A percentile compares a stretch with the other conserved stretches of the same genome.
Evolutionary conservation across 2,888 invertebrate species (phyloP).

Genomic region (Aleiodes testaceus): DNA sequence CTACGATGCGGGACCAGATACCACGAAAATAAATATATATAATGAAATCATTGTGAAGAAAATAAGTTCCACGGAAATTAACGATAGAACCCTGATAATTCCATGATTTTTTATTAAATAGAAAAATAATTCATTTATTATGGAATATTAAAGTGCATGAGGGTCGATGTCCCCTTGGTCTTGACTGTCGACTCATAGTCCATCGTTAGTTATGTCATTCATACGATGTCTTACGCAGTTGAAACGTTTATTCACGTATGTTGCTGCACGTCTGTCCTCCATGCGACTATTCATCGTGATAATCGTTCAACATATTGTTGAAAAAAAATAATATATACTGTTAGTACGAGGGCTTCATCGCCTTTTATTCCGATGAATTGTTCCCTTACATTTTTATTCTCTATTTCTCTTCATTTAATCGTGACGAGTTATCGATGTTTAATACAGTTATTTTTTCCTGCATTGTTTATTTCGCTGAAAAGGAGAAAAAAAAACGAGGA

Average conservation of each 20-base stretch:
- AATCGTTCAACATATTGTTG: conserved; percentile 30
- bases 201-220: conserved; percentile 70
- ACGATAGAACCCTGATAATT: neutral
- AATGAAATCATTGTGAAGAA: too few relatives aligned
- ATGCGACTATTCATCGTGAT: conserved; percentile 22
- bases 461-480: conserved; percentile 2
- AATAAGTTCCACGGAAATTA: too few relatives aligned
- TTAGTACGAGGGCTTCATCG: conserved; percentile 25
- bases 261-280: conserved; percentile 10
- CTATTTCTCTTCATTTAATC: neutral
- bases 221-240: conserved; percentile 54
- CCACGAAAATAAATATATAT: too few relatives aligned
- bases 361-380: conserved; percentile 12
- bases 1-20: too few relatives aligned
- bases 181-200: conserved; percentile 46
- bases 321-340: conserved; percentile 12
- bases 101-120: conserved; percentile 1
- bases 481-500: neutral
- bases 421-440: conserved; percentile 55
- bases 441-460: conserved; percentile 63
- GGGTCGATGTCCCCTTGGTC: conserved; percentile 66
- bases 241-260: conserved; percentile 12
- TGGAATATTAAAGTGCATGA: conserved; percentile 44
- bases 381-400: conserved; percentile 1
- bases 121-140: neutral